Conservation (phyloP, 2,797 vertebrate genomes). For the Mionectes olivaceus region DNA sequence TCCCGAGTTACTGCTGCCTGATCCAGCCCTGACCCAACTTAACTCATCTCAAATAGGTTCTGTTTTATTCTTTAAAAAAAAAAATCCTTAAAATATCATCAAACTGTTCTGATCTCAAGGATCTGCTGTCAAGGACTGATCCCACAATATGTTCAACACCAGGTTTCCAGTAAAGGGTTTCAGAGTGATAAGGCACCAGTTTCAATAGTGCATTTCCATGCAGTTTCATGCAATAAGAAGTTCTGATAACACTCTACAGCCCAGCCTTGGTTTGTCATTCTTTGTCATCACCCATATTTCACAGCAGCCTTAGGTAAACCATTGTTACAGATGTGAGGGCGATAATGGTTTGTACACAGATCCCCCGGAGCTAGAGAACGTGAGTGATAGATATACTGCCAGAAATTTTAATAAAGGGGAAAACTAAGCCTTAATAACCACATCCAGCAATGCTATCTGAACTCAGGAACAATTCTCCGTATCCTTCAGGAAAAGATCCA, state of each 20-base stretch:
- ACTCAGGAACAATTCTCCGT: neutral
- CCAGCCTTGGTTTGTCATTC: neutral
- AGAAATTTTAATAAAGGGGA: neutral
- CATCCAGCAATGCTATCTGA: neutral
- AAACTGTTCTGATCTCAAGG: neutral
- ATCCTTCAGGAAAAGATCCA: neutral
- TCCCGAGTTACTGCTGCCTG: fast-evolving
- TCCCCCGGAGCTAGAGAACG: neutral
- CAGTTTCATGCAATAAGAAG: neutral
- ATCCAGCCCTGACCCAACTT: neutral
- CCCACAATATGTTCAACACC: neutral
- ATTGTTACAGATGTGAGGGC: neutral
- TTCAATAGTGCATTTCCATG: conserved; percentile 5
- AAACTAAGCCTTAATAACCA: neutral
- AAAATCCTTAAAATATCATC: fast-evolving
- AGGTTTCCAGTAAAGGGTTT: conserved; percentile 34
- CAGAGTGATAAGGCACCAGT: neutral
- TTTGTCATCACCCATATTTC: neutral
- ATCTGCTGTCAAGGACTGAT: neutral
- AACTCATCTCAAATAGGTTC: neutral
- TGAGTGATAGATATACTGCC: neutral
- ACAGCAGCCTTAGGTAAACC: neutral
- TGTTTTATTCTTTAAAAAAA: neutral
- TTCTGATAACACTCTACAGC: neutral
- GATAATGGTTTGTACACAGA: neutral